phyloP scores from a whole-genome alignment of 2,113 vertebrate genomes.

The Morone saxatilis region DNA sequence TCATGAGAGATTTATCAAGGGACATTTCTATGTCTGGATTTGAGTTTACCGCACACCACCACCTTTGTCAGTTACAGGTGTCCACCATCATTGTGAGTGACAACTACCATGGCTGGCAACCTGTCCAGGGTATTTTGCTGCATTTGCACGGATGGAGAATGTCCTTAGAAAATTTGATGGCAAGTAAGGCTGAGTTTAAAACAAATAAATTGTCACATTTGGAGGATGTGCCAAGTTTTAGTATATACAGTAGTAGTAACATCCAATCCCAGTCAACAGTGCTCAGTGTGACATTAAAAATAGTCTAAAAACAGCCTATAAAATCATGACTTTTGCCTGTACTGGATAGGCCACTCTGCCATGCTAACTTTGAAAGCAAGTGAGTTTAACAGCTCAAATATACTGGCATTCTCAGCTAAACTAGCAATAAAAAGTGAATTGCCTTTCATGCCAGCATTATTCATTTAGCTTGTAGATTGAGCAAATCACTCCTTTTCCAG shows the following conservation, averaged over 20 bases:
- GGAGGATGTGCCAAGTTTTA: not conserved
- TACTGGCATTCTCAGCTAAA: conserved; percentile 27
- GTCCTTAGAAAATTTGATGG: not conserved
- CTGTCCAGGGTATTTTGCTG: not conserved
- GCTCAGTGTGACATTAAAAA: not conserved
- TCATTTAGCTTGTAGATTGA: conserved; percentile 42
- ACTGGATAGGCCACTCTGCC: not conserved
- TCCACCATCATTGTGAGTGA: not conserved
- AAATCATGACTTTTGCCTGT: not conserved
- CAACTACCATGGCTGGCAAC: not conserved
- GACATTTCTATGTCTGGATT: not conserved
- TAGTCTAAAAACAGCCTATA: not conserved
- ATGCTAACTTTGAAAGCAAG: not conserved
- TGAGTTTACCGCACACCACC: not conserved
- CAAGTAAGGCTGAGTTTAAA: too few species aligned
- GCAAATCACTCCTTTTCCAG: conserved; percentile 38
- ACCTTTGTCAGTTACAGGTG: not conserved
- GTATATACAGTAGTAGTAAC: too few species aligned
- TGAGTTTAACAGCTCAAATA: conserved; percentile 29
- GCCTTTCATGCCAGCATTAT: conserved; percentile 40
- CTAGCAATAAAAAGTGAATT: conserved; percentile 40
- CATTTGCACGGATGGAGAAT: conserved; percentile 3
- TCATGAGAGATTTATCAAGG: not conserved
- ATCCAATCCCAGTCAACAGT: not conserved
- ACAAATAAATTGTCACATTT: not conserved